Evolutionary conservation across 2,888 invertebrate species (phyloP).

Genomic region (Phoenoteleia sp.): DNA sequence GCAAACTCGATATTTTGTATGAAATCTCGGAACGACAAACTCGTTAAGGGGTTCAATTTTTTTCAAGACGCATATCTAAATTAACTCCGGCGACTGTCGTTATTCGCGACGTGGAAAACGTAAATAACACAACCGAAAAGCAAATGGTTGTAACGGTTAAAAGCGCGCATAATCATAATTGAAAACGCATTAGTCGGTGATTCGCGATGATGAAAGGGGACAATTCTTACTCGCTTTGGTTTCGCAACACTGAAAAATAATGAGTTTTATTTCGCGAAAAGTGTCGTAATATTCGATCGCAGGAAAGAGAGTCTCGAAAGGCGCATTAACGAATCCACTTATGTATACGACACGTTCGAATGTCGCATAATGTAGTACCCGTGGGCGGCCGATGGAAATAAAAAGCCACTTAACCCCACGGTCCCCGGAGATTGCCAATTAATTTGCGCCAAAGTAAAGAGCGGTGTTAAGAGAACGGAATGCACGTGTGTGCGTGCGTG

Average conservation of each 20-base stretch:
- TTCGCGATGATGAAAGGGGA: conserved; percentile 33
- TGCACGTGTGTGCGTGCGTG: conserved; percentile 45
- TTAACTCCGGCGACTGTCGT: no score
- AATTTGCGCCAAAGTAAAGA: conserved; percentile 83
- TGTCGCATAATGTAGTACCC: conserved; percentile 80
- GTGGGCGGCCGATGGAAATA: conserved; percentile 80
- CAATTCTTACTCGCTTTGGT: conserved; percentile 39
- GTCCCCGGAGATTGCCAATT: conserved; percentile 82
- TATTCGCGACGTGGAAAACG: no score
- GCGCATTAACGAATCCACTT: conserved; percentile 70
- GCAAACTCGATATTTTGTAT: no score
- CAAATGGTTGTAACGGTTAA: neutral
- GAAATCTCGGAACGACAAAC: no score
- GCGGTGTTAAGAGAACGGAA: conserved; percentile 78
- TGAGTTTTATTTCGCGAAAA: conserved; percentile 56
- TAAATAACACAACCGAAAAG: conserved; percentile 6
- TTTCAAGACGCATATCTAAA: no score
- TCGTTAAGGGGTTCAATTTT: no score
- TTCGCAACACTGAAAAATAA: conserved; percentile 57
- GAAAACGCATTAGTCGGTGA: conserved; percentile 41
- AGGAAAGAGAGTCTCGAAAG: conserved; percentile 60
- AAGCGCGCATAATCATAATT: conserved; percentile 18
- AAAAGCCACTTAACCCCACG: conserved; percentile 82
- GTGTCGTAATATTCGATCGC: conserved; percentile 60
- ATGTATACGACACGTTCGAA: conserved; percentile 73